Evolutionary conservation across 2,888 invertebrate species (phyloP), one percentile per base, ranked within the genome.

Genomic region (Xiphydria camelus): DNA sequence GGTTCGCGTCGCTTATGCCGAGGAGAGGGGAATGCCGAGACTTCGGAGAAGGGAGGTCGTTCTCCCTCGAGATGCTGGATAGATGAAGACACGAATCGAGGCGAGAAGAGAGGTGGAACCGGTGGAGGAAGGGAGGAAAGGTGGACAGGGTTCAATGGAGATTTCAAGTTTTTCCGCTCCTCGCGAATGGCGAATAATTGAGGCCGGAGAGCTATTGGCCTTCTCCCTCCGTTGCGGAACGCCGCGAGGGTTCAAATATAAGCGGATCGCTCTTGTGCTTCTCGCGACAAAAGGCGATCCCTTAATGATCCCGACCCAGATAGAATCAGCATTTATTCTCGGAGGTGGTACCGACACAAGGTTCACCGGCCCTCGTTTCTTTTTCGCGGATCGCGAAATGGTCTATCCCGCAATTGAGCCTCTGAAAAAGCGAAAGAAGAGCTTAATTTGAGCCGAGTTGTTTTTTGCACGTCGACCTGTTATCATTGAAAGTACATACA

Each of bases 241-340:
- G 47, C 38, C 14, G 37, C 43, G 38, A 41, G 42, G 49, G 45
- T 55, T 49, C 49, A 48, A 51, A 47, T 53, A 42, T 36, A 49
- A 49, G 36, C 37, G 41, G 49, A 50, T 59, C n/a, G n/a, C n/a
- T n/a, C 52, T 48, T 22, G 32, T 15, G 40, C 42, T 47, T 48
- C 33, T 23, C 25, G 37, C 41, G 36, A 62, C 57, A 59, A 61
- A 60, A 50, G 55, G 47, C 53, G 44, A 59, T 55, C 52, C 59
- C 53, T n/a, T 66, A 66, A 66, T 62, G 66, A 66, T 62, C 52
- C 57, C 55, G 61, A 62, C 57, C 63, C 41, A 66, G 53, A 66
- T 61, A 47, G 33, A 48, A 57, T 60, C 47, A 47, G 39, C 45
- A 42, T 41, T 48, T 47, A 39, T 41, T 48, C 35, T 34, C 22